Conservation (phyloP, 2,888 invertebrate genomes). For the Orchesella flavescens region DNA sequence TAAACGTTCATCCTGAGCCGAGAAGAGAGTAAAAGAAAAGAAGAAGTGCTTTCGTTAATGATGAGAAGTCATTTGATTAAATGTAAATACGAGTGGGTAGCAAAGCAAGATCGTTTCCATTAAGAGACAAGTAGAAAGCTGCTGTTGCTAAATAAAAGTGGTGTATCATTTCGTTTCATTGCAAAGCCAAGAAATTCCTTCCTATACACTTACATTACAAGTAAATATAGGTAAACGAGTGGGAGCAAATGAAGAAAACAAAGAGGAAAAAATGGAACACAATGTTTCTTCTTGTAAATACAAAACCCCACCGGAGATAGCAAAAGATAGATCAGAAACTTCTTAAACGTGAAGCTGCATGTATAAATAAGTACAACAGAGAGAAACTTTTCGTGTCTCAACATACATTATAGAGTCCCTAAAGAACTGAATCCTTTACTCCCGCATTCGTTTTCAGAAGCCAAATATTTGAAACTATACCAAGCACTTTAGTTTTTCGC, state of each 20-base stretch:
- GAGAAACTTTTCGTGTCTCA: not conserved
- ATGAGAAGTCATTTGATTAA: no score
- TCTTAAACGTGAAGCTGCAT: slow-evolving; percentile 39
- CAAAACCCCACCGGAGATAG: slow-evolving; percentile 36
- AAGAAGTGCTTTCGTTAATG: no score
- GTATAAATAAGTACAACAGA: slow-evolving; percentile 18
- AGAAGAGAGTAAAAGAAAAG: no score
- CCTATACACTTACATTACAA: not conserved
- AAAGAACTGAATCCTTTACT: slow-evolving; percentile 19
- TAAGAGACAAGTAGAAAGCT: no score
- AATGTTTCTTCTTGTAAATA: not conserved
- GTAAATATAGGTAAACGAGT: slow-evolving; percentile 24
- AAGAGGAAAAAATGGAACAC: slow-evolving; percentile 22
- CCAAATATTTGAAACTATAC: slow-evolving; percentile 47
- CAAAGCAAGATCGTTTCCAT: no score
- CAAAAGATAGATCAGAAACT: slow-evolving; percentile 41
- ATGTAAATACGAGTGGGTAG: no score
- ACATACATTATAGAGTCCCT: slow-evolving; percentile 39
- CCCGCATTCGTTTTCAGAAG: slow-evolving; percentile 29
- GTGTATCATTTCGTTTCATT: no score
- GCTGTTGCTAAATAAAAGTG: no score
- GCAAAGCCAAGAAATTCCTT: slow-evolving; percentile 10
- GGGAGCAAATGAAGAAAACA: slow-evolving; percentile 10
- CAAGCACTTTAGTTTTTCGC: slow-evolving; percentile 12
- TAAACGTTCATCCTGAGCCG: no score